These are phyloP conservation scores for Myopa testacea DNA, from an alignment of 2,888 invertebrate species.

Conservation along the genomic window DNA sequence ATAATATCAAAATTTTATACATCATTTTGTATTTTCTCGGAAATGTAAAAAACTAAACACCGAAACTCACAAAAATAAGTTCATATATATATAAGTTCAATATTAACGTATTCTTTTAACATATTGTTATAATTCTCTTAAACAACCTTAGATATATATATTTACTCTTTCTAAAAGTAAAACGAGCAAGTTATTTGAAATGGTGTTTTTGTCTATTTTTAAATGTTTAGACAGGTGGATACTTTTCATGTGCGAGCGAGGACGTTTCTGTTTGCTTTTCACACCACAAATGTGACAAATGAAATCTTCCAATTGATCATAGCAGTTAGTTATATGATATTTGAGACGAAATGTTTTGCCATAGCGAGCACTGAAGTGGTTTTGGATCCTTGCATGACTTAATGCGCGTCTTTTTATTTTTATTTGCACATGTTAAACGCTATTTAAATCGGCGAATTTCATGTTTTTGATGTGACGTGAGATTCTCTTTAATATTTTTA, in stretches of 20 bases:
- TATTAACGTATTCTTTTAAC: background rate
- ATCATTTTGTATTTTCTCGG: too few relatives aligned
- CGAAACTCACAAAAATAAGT: too few relatives aligned
- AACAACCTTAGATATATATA: background rate
- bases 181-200: background rate
- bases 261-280: constrained; percentile 46
- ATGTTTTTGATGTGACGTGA: too few relatives aligned
- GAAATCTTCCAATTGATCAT: constrained; percentile 45
- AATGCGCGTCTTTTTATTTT: constrained; percentile 39
- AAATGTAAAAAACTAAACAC: too few relatives aligned
- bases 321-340: constrained; percentile 45
- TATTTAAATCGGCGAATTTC: too few relatives aligned
- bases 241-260: constrained; percentile 47
- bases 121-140: background rate
- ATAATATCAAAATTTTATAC: too few relatives aligned
- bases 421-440: too few relatives aligned
- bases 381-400: constrained; percentile 41
- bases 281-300: constrained; percentile 47
- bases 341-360: constrained; percentile 48
- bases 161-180: too few relatives aligned
- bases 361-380: constrained; percentile 42
- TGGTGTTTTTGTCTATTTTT: background rate
- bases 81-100: too few relatives aligned
- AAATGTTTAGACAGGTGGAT: constrained; percentile 31
- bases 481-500: too few relatives aligned